These are phyloP conservation scores for Apocrypta bakeri DNA, from an alignment of 1,140 invertebrate species.

Conservation along the genomic window DNA sequence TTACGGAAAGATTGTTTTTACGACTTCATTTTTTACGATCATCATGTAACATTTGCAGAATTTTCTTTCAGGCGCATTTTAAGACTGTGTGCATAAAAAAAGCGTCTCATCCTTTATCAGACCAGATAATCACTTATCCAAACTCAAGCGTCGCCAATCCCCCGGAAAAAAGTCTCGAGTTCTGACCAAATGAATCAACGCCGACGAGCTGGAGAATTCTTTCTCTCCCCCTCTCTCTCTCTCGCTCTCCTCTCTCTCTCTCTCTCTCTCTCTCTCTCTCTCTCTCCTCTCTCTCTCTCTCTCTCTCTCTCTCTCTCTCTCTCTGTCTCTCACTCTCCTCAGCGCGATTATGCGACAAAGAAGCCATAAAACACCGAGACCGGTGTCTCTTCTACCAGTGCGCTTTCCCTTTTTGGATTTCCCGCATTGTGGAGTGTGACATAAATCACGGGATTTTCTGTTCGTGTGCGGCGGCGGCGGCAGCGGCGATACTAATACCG, in stretches of 20 bases:
- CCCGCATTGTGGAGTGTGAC: conserved; percentile 29
- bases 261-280: neutral
- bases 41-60: neutral
- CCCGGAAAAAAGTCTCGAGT: too few species aligned
- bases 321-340: neutral
- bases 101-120: neutral
- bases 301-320: too few species aligned
- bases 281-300: too few species aligned
- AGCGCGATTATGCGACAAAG: conserved; percentile 42
- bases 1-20: conserved; percentile 40
- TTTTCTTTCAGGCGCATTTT: neutral
- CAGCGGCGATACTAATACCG: conserved; percentile 27
- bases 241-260: too few species aligned
- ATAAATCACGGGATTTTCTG: conserved; percentile 41
- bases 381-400: neutral
- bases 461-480: neutral
- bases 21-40: neutral
- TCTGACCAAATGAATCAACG: neutral
- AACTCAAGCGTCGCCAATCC: neutral
- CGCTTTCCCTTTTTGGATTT: conserved; percentile 36
- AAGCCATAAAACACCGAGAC: conserved; percentile 45
- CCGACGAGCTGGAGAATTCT: neutral
- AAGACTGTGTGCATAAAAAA: neutral
- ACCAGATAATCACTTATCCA: neutral
- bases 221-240: too few species aligned